Evolutionary conservation across 1,140 invertebrate species (phyloP), one percentile per base, ranked within the genome.

Genomic region (Drosophila obscura): DNA sequence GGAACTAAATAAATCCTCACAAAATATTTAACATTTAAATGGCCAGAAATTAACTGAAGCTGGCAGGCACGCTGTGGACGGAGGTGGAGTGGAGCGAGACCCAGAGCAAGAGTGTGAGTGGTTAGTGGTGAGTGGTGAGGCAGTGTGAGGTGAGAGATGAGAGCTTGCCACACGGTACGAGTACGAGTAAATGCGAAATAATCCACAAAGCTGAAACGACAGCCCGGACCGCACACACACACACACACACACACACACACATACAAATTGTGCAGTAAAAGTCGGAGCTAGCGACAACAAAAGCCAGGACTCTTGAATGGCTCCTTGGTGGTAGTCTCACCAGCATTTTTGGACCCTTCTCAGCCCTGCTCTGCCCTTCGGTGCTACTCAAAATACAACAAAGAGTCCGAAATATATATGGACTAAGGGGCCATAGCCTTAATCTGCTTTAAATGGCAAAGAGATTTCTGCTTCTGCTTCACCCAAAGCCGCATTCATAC

Each of bases 21-120:
- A 63, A 67, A 72, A 81, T 81, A 87, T 87, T 87, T 78, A 87
- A 87, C 82, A 85, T 81, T 85, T 78, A 81, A 85, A 87, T 87
- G 74, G 60, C 46, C 56, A 62, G 64, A 81, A 85, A 87, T 78
- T 85, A 87, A 85, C 63, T 61, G 43, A 75, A 78, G 39, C 26
- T 72, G 77, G 49, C 73, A 62, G 77, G 41, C 16, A 15, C 39
- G 19, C 5, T n/a, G 35, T 19, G 35, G 24, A 15, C 24, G n/a
- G 13, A 41, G 19, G 19, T 19, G 19, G 26, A 4, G 52, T 11
- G 26, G 19, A 28, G 41, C 41, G 9, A n/a, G n/a, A n/a, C n/a
- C n/a, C n/a, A n/a, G n/a, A n/a, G n/a, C n/a, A n/a, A n/a, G n/a
- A n/a, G n/a, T n/a, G n/a, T n/a, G n/a, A n/a, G n/a, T n/a, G n/a